Evolutionary conservation across 1,140 invertebrate species (phyloP), one percentile per base, ranked within the genome.

Genomic region (Diorhabda carinulata): DNA sequence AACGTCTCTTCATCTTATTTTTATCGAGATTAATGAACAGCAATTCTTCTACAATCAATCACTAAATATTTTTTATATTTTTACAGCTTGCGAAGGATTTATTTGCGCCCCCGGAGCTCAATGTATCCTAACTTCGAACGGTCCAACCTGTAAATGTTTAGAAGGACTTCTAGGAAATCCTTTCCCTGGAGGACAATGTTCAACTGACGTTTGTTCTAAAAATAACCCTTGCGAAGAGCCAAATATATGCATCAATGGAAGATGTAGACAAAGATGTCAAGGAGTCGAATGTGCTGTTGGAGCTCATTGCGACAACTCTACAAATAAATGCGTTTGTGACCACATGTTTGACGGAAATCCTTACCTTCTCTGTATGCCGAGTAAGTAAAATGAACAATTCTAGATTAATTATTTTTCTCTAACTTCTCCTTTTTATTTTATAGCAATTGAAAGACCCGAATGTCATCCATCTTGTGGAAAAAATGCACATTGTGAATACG

Each of bases 401-500:
- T 59, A 9, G 42, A 61, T 61, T 40, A 8, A 3, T 52, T 52
- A 52, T n/a, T 52, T 8, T 6, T 4, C 6, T 52, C 6, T 52
- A 52, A 6, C 5, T 52, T 6, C 0, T 52, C n/a, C 4, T 6
- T 52, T 8, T 52, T 52, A 52, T 69, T 80, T 86, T 85, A 43
- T 79, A 93, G 91, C 93, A 6, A 86, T 93, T 71, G 83, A 86
- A 57, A 88, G 90, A 74, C 93, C 94, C 40, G 82, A 84, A 41
- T 97, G 95, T 80, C 82, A 86, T 47, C 94, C 94, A n/a, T 76
- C 69, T 40, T 97, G 94, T 79, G 92, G 91, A 1, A 75, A 85
- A 41, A 93, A 94, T 80, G 91, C 93, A 7, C 94, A 97, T 77
- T 97, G 94, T 78, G 89, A 93, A 76, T 97, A 97, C 76, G 89